phyloP scores from a whole-genome alignment of 2,797 vertebrate species.

The Poecile montanus region DNA sequence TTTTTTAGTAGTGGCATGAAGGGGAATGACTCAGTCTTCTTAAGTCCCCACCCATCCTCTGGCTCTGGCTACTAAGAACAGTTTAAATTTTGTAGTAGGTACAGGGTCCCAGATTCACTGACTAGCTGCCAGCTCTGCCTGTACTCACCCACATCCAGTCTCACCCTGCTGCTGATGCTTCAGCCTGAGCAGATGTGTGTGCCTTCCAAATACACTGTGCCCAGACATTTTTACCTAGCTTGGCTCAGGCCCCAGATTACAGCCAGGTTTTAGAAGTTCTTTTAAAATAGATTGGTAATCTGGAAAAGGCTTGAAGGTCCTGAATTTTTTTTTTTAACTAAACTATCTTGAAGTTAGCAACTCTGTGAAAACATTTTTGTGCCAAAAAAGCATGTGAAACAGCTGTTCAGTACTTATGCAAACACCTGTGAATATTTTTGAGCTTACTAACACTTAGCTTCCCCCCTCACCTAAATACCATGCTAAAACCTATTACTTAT shows the following conservation, averaged over 20 bases:
- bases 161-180: background rate
- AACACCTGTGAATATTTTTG: conserved; percentile 58
- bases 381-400: background rate
- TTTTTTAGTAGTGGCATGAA: conserved; percentile 9
- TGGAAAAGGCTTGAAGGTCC: background rate
- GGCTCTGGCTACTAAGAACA: background rate
- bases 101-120: background rate
- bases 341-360: background rate
- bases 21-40: conserved; percentile 23
- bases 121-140: background rate
- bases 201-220: background rate
- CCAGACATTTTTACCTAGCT: background rate
- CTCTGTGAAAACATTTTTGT: background rate
- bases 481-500: background rate
- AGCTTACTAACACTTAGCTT: conserved; percentile 34
- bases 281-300: background rate
- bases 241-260: background rate
- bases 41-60: background rate
- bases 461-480: background rate
- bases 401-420: conserved; percentile 29
- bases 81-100: background rate
- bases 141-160: background rate
- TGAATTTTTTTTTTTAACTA: background rate
- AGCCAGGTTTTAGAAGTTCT: background rate
- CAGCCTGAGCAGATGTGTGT: fast-evolving